phyloP scores from a whole-genome alignment of 2,797 vertebrate genomes.

The Acanthurus leucopareius region DNA sequence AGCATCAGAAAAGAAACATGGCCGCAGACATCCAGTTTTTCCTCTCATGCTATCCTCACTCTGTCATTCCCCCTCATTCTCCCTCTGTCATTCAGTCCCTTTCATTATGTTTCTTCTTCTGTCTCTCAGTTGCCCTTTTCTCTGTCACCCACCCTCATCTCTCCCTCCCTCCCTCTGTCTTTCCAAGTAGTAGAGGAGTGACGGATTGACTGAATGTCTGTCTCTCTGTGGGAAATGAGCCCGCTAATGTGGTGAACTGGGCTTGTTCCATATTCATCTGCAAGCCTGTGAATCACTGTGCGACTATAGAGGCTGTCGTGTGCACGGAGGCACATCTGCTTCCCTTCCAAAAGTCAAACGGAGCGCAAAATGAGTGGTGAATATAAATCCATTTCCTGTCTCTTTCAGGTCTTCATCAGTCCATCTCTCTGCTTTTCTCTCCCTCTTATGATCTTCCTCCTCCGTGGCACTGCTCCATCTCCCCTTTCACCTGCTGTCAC shows the following conservation, averaged over 20 bases:
- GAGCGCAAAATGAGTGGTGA: constrained; percentile 70
- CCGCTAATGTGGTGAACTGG: constrained; percentile 77
- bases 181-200: constrained; percentile 58
- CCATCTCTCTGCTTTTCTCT: constrained; percentile 56
- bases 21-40: constrained; percentile 16
- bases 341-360: constrained; percentile 73
- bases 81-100: constrained; percentile 28
- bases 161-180: constrained; percentile 12
- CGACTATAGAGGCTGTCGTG: constrained; percentile 48
- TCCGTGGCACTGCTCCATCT: constrained; percentile 57
- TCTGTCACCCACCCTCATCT: background rate
- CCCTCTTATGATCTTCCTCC: constrained; percentile 38
- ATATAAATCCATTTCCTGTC: constrained; percentile 75
- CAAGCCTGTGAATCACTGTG: constrained; percentile 65
- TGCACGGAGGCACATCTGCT: constrained; percentile 65
- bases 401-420: constrained; percentile 75
- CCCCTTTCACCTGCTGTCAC: constrained; percentile 63
- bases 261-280: constrained; percentile 82
- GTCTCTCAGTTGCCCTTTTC: constrained; percentile 5
- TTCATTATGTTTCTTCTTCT: constrained; percentile 50
- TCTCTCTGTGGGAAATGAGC: constrained; percentile 77
- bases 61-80: constrained; percentile 38
- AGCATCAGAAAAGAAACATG: constrained; percentile 43
- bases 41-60: constrained; percentile 30
- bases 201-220: constrained; percentile 71